These are phyloP conservation scores for Dinocampus coccinellae DNA, from an alignment of 2,888 invertebrate genomes.

Conservation along the genomic window DNA sequence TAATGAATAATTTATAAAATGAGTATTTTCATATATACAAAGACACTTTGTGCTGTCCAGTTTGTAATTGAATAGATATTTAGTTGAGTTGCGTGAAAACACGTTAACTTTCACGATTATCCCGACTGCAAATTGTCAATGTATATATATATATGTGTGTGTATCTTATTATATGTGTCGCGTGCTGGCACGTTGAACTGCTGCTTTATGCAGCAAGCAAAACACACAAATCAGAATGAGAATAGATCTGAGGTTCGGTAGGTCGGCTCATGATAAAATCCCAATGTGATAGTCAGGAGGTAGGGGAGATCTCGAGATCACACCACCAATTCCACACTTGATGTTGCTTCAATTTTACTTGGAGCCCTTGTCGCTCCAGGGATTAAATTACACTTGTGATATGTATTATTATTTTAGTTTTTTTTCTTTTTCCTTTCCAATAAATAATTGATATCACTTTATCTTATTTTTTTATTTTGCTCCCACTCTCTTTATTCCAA, in stretches of 20 bases:
- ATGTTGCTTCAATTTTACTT: constrained; percentile 17
- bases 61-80: neutral
- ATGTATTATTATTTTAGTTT: neutral
- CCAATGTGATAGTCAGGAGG: neutral
- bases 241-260: constrained; percentile 15
- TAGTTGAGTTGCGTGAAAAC: neutral
- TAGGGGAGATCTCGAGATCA: constrained; percentile 17
- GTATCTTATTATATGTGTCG: neutral
- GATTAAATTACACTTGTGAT: neutral
- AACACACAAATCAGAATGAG: constrained; percentile 30
- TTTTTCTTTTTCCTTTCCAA: neutral
- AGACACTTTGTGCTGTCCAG: neutral
- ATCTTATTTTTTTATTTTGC: neutral
- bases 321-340: constrained; percentile 5
- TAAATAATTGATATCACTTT: too few relatives aligned
- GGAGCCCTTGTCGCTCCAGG: constrained; percentile 15
- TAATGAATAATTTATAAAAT: neutral
- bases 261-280: constrained; percentile 18
- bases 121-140: neutral
- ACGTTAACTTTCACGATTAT: constrained; percentile 4
- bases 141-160: neutral
- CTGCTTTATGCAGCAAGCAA: neutral
- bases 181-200: neutral
- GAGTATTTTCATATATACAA: neutral
- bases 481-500: neutral